Evolutionary conservation across 2,888 invertebrate genomes (phyloP).

Genomic region (Anagyrus pseudococci): DNA sequence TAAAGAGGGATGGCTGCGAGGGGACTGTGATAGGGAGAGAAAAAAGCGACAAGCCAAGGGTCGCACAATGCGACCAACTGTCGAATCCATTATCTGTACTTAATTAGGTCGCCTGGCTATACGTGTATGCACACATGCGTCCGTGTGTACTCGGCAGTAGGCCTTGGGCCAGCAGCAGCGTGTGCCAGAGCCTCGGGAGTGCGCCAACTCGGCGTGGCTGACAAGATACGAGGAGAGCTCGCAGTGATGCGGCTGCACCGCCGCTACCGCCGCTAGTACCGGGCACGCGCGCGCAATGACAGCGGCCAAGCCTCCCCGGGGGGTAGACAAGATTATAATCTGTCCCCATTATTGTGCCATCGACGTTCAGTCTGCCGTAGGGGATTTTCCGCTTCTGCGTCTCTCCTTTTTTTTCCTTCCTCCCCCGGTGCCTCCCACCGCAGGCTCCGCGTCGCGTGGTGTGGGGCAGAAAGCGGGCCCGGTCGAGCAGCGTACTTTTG

Average conservation of each 20-base stretch:
- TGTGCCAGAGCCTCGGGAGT: conserved; percentile 11
- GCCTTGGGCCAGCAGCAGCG: too few relatives aligned
- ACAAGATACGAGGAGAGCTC: conserved; percentile 20
- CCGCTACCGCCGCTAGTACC: not conserved
- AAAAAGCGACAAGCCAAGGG: not conserved
- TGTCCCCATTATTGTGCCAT: conserved; percentile 62
- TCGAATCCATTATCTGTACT: conserved; percentile 56
- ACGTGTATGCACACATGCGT: too few relatives aligned
- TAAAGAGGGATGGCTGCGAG: conserved; percentile 1
- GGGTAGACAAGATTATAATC: conserved; percentile 63
- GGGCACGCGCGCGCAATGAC: conserved; percentile 20
- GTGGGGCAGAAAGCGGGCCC: too few relatives aligned
- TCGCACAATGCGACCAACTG: conserved; percentile 54
- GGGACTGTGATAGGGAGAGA: too few relatives aligned
- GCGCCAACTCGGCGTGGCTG: conserved; percentile 15
- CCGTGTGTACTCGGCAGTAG: too few relatives aligned
- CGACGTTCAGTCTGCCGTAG: conserved; percentile 55
- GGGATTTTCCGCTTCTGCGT: conserved; percentile 55
- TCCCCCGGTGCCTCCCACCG: too few relatives aligned
- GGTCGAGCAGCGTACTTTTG: too few relatives aligned
- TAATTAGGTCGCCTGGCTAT: conserved; percentile 59
- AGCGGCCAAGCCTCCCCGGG: conserved; percentile 46
- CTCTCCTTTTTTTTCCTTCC: conserved; percentile 39
- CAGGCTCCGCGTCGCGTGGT: too few relatives aligned
- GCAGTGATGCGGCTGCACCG: not conserved